Conservation (phyloP, 92 coral and sea anemone genomes). For the Diadumene lineata region DNA sequence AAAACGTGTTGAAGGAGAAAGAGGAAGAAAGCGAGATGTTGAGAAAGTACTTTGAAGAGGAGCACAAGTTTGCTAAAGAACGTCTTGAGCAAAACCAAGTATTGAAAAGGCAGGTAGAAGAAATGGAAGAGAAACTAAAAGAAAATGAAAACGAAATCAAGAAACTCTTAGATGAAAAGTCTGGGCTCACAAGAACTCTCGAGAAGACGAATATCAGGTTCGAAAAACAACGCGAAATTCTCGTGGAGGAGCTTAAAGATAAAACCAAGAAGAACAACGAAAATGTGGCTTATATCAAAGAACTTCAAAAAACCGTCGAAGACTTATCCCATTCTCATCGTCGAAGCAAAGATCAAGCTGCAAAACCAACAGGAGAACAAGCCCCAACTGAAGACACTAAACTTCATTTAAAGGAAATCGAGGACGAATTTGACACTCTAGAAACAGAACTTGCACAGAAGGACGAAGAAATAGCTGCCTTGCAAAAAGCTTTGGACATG, state of each 20-base stretch:
- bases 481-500: conserved; percentile 24
- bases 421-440: conserved; percentile 50
- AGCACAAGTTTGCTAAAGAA: conserved; percentile 41
- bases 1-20: conserved; percentile 46
- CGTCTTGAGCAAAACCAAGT: conserved; percentile 37
- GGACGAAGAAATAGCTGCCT: conserved; percentile 53
- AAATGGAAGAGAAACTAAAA: conserved; percentile 10
- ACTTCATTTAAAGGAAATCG: conserved; percentile 29
- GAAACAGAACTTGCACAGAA: conserved; percentile 38
- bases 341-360: conserved; percentile 8
- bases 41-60: conserved; percentile 46
- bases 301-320: conserved; percentile 37
- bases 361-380: conserved; percentile 21
- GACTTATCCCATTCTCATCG: conserved; percentile 20
- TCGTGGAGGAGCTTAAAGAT: conserved; percentile 23
- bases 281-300: conserved; percentile 16
- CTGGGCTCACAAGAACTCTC: not conserved
- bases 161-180: conserved; percentile 6
- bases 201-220: conserved; percentile 9
- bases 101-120: conserved; percentile 38
- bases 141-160: conserved; percentile 25
- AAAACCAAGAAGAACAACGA: conserved; percentile 6
- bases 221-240: conserved; percentile 13
- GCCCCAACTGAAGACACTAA: conserved; percentile 5
- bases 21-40: conserved; percentile 41